Conservation (phyloP, 2,888 invertebrate genomes). For the Macaria notata region DNA sequence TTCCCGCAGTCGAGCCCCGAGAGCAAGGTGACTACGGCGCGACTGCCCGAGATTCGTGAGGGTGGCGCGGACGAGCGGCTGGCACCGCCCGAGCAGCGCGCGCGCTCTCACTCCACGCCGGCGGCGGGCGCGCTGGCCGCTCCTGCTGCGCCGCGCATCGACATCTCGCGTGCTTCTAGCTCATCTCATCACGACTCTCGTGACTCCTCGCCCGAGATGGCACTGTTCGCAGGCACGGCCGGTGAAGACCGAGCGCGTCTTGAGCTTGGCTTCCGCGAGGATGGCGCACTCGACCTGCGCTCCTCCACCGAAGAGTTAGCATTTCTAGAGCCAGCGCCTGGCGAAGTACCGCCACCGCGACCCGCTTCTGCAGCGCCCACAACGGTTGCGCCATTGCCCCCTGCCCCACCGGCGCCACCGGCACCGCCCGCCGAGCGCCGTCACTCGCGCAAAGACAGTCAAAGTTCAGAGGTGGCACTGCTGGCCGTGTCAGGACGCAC, state of each 20-base stretch:
- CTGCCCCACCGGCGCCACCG: conserved; percentile 41
- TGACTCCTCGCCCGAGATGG: conserved; percentile 92
- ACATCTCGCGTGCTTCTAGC: conserved; percentile 94
- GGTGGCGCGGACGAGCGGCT: conserved; percentile 43
- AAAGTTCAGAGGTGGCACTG: conserved; percentile 89
- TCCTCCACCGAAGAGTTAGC: conserved; percentile 95
- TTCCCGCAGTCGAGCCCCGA: conserved; percentile 82
- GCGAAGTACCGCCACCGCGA: conserved; percentile 27
- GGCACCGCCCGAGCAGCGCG: conserved; percentile 63
- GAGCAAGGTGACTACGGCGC: conserved; percentile 73
- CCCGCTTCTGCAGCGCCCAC: too few relatives aligned
- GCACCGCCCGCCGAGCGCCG: conserved; percentile 69
- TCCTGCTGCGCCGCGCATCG: conserved; percentile 91
- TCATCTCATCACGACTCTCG: conserved; percentile 94
- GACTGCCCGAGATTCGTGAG: conserved; percentile 75
- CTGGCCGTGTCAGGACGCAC: conserved; percentile 90
- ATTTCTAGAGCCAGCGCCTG: conserved; percentile 85
- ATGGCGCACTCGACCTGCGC: conserved; percentile 92
- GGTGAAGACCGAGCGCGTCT: conserved; percentile 52
- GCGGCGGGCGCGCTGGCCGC: conserved; percentile 70
- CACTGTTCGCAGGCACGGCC: conserved; percentile 85
- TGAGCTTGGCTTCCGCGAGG: conserved; percentile 85
- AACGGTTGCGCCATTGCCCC: conserved; percentile 42
- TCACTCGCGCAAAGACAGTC: conserved; percentile 87
- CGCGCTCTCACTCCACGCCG: conserved; percentile 69